Evolutionary conservation across 2,113 vertebrate genomes (phyloP), one percentile per base, ranked within the genome.

Genomic region (Marcusenius ussheri): DNA sequence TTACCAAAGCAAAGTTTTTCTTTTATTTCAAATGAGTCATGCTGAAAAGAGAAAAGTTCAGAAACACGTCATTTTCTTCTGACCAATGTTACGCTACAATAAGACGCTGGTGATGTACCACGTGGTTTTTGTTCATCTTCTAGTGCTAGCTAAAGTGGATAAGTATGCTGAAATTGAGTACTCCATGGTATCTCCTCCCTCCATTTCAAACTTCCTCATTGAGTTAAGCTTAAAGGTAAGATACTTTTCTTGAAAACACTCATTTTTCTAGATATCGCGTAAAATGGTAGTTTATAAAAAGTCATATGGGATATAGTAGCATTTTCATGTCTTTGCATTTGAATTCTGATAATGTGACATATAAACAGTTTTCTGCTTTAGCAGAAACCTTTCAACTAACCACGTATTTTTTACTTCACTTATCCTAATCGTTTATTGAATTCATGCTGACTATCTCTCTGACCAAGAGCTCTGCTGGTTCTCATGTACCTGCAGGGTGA

Each of bases 401-500:
- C 11, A 66, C n/a, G 0, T 17, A 70, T 27, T 31, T 11, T 31
- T 70, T 3, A 21, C 7, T 24, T 56, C 1, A 39, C 1, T 56
- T 1, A 56, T 58, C 5, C 56, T n/a, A 58, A 58, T 58, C 6
- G 6, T 8, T 58, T 58, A 58, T 58, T 83, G 77, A 42, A 83
- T 39, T 15, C 39, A 19, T 83, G 35, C 11, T 58, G 56, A 80
- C 31, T 80, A 15, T 35, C 27, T 45, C 11, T 46, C 46, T 46
- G 19, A 24, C 39, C 19, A 42, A 47, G 3, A 47, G 2, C 2
- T 15, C 74, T 91, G 45, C 27, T 6, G 53, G 45, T 88, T 88
- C 35, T 42, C n/a, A 13, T 89, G 35, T 77, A 47, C 74, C 39
- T 70, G 31, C 95, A 46, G 96, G 96, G 96, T 1, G 92, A 96